phyloP scores from a whole-genome alignment of 1,140 invertebrate species.

The Trichonephila clavipes region DNA sequence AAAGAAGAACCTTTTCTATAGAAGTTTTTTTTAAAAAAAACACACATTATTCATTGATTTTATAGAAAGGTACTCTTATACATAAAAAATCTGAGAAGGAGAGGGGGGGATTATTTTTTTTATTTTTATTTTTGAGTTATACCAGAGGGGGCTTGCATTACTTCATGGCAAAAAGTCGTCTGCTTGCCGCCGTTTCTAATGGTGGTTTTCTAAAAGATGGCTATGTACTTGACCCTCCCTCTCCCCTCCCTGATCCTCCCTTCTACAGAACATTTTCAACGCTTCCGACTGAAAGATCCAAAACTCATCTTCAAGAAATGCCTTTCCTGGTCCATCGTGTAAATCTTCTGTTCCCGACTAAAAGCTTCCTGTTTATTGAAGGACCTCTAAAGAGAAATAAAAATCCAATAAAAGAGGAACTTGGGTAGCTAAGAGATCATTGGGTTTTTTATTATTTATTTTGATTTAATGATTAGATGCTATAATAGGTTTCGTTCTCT shows the following conservation, averaged over 20 bases:
- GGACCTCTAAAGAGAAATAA: slow-evolving; percentile 18
- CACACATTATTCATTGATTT: too few relatives aligned
- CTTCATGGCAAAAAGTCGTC: not conserved
- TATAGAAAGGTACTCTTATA: too few relatives aligned
- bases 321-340: not conserved
- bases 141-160: not conserved
- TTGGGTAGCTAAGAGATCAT: not conserved
- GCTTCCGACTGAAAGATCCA: not conserved
- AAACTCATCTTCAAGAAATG: slow-evolving; percentile 25
- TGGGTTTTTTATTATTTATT: not conserved
- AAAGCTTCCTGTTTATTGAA: slow-evolving; percentile 68
- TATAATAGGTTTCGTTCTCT: not conserved
- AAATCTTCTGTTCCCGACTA: slow-evolving; percentile 50
- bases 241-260: not conserved
- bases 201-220: slow-evolving; percentile 45
- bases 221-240: not conserved
- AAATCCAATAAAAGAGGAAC: slow-evolving; percentile 34
- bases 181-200: slow-evolving; percentile 50
- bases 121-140: not conserved
- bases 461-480: not conserved
- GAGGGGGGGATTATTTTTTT: too few relatives aligned
- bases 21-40: too few relatives aligned
- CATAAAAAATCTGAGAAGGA: too few relatives aligned
- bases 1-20: too few relatives aligned
- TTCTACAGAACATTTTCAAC: not conserved